Percentiles rank a stretch among this genome's conserved stretches.
Evolutionary conservation across 2,797 vertebrate genomes (phyloP).

Genomic region (Macrochelys suwanniensis): DNA sequence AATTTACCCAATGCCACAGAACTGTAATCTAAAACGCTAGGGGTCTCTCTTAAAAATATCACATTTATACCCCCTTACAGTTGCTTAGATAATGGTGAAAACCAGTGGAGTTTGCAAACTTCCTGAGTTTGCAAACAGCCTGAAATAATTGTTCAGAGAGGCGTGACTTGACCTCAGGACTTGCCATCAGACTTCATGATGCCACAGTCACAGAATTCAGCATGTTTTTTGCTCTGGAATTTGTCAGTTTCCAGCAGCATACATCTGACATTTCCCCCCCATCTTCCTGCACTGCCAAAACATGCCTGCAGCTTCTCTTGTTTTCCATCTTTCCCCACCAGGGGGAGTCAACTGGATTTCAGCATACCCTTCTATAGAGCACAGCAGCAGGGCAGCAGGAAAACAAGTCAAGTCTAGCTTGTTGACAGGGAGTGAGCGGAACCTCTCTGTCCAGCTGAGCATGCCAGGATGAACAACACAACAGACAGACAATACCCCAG

Average conservation of each 20-base stretch:
- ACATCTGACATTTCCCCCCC: not conserved
- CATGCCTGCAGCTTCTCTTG: accelerated
- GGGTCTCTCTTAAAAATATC: not conserved
- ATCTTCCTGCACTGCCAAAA: not conserved
- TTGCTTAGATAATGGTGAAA: not conserved
- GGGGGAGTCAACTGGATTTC: not conserved
- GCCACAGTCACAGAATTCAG: accelerated
- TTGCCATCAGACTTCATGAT: not conserved
- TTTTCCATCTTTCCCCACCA: not conserved
- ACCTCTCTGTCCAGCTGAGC: not conserved
- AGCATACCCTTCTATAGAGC: accelerated
- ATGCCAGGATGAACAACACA: accelerated
- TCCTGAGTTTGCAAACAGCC: accelerated
- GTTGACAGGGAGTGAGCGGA: not conserved
- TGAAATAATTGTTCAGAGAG: not conserved
- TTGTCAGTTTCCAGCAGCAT: not conserved
- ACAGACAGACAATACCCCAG: accelerated
- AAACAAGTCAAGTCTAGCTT: not conserved
- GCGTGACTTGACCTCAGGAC: not conserved
- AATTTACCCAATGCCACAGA: not conserved
- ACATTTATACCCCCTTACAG: not conserved
- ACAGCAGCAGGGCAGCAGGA: accelerated
- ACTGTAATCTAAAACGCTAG: not conserved
- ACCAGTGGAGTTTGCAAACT: not conserved
- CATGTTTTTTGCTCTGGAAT: not conserved